Base-by-base conservation (phyloP, 2,888 invertebrate genomes). In the Amiota mariae region DNA sequence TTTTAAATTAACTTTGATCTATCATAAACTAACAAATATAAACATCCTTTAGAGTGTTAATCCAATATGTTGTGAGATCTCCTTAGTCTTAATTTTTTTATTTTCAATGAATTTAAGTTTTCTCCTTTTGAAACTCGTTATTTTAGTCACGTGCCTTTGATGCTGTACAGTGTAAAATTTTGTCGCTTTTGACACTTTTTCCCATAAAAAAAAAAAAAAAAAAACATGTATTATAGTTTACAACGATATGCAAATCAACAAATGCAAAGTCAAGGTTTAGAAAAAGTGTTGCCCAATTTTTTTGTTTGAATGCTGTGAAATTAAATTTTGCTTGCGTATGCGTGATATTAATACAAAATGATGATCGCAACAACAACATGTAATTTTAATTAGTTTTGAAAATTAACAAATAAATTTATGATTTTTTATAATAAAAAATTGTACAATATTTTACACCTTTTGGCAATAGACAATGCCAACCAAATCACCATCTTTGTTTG, bases 91-190 rank as follows among this genome's bases (percentile, higher is more conserved):
- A 48, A 10, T 11, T 66, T 48, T 48, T 66, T 49, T 66, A 11
- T 66, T 66, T 1, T 66, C 12, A 15, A 12, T 48, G 15, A 12
- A 9, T 48, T 66, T 66, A 48, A 47, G 15, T 13, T 46, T 15
- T 48, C 18, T 36, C 36, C 24, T 54, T 59, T 59, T 59, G 8
- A 4, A 15, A 18, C 59, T 59, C 59, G 8, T 4, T 36, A 63
- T 63, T 63, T 46, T 13, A 63, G 63, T 63, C 63, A 63, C 63
- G 63, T 63, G 36, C 36, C n/a, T 46, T 59, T 24, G 36, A 15
- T 13, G 63, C 36, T 59, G 13, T 46, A 46, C 46, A 13, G 46
- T 63, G 46, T 46, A 46, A 63, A 63, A 63, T 20, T 6, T 36
- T n/a, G 6, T 63, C 63, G 13, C 54, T n/a, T 54, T 54, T 54